phyloP scores from a whole-genome alignment of 2,797 vertebrate genomes.

The Columba guinea region DNA sequence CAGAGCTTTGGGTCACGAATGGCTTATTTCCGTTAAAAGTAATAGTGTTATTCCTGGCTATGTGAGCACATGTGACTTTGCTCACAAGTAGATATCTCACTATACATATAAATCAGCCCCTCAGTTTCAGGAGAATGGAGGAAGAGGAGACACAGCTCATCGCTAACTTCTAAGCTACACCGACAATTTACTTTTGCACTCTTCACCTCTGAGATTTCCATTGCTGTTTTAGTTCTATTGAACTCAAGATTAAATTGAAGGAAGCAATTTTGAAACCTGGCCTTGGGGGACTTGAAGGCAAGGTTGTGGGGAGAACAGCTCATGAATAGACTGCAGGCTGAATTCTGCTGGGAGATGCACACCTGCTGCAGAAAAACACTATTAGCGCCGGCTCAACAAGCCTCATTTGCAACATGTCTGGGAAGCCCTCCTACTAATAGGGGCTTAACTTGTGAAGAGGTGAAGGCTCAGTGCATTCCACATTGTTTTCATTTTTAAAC shows the following conservation, averaged over 20 bases:
- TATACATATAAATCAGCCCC: conserved; percentile 27
- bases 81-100: neutral
- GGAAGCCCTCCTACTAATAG: neutral
- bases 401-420: neutral
- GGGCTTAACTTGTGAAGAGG: neutral
- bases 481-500: neutral
- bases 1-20: conserved; percentile 29
- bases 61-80: neutral
- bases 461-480: neutral
- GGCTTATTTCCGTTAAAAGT: conserved; percentile 56
- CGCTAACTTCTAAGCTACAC: neutral
- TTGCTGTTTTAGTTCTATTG: conserved; percentile 1
- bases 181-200: neutral
- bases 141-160: conserved; percentile 4
- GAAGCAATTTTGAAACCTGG: conserved; percentile 8
- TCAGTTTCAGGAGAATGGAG: neutral
- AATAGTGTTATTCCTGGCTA: conserved; percentile 34
- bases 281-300: neutral
- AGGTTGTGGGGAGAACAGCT: neutral
- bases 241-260: conserved; percentile 16
- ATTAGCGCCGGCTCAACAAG: neutral
- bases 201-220: neutral
- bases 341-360: neutral
- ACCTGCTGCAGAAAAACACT: neutral
- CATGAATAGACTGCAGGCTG: neutral